Evolutionary conservation across 2,113 vertebrate genomes (phyloP), one percentile per base, ranked within the genome.

Genomic region (Hemiscyllium ocellatum): DNA sequence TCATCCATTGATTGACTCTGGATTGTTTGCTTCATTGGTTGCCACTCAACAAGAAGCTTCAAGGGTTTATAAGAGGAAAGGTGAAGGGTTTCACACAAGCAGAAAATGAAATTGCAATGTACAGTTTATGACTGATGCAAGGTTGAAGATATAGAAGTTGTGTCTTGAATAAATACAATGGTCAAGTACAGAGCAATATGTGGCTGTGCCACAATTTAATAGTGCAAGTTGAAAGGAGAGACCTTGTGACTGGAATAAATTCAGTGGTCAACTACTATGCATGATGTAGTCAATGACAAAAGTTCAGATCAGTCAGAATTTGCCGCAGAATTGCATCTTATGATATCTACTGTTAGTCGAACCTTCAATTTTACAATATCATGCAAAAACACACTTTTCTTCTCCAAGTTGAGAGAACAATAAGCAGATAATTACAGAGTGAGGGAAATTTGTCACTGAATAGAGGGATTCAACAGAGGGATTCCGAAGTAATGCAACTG

Each of bases 141-240:
- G 93, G 12, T 95, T 70, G 68, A 95, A 95, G 42, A 94, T 94
- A 70, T 50, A 29, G 93, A 72, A 50, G 61, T 93, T 93, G 61
- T 91, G 93, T 95, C 93, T 72, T 72, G 93, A 95, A 95, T 95
- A 95, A 50, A 95, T 72, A 70, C 10, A 70, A 22, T 72, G 33
- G 93, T 72, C 37, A 95, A 95, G 42, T 72, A 50, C 66, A 42
- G 47, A 50, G 68, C 68, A 95, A 50, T 22, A 95, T 95, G 89
- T 68, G 33, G 89, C 65, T 66, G 33, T 68, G 61, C 37, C 89
- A 93, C 89, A 93, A 93, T 91, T 91, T 91, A 91, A 91, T 91
- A 91, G 7, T 68, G 89, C 89, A 20, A 66, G 61, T 8, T 66
- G 61, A 66, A 93, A 61, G 66, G 37, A n/a, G n/a, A 93, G n/a